These are phyloP conservation scores for Andrena camellia DNA, from an alignment of 2,888 invertebrate species.

Conservation along the genomic window DNA sequence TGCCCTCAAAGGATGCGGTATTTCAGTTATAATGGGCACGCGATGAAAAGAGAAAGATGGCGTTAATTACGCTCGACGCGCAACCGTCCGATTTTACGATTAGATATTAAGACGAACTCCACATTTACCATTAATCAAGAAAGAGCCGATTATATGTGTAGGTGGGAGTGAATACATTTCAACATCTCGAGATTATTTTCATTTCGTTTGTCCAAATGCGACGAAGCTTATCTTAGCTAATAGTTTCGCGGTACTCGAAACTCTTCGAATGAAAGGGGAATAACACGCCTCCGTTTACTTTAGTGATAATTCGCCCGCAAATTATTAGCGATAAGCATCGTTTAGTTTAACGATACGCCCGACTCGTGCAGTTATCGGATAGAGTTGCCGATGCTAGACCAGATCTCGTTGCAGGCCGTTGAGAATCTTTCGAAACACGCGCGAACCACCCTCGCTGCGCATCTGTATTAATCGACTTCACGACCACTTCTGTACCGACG, in stretches of 20 bases:
- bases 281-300: not conserved
- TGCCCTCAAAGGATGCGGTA: conserved; percentile 25
- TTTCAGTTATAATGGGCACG: not conserved
- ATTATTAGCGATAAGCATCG: not conserved
- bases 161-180: conserved; percentile 25
- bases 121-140: not conserved
- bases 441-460: not conserved
- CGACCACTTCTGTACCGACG: not conserved
- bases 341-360: not conserved
- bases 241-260: not conserved
- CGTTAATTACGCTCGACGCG: not conserved
- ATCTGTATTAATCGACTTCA: not conserved
- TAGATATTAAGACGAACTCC: not conserved
- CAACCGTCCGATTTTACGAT: not conserved
- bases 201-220: not conserved
- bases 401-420: conserved; percentile 39
- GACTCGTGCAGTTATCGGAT: not conserved
- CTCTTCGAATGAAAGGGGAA: not conserved
- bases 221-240: not conserved
- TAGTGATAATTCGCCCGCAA: not conserved
- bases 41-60: conserved; percentile 5
- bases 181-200: not conserved
- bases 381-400: conserved; percentile 41
- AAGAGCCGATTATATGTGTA: conserved; percentile 5
- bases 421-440: not conserved